Base-by-base conservation (phyloP, 1,140 invertebrate genomes). In the Danaus melanippus region DNA sequence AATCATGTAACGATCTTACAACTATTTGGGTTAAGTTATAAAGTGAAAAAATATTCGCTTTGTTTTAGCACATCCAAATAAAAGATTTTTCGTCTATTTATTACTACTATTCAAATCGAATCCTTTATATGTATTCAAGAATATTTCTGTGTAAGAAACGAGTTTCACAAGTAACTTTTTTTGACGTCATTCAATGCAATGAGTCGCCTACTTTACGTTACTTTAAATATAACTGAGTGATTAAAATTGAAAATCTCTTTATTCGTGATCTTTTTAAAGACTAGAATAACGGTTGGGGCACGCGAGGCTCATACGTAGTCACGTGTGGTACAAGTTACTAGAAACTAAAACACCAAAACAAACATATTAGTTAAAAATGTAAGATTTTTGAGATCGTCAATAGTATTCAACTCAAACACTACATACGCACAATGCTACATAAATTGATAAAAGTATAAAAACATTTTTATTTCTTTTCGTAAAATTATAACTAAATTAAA, bases 181-280 rank as follows among this genome's bases (percentile, higher is more conserved):
- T 51, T 46, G n/a, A 59, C 46, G 57, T 21, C 46, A 55, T 60
- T 60, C 45, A 60, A 60, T 60, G 52, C 58, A 60, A 46, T 48
- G 58, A 55, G 58, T 45, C 17, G 5, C 17, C 17, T 55, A 60
- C 46, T 55, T 63, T 63, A n/a, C n/a, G n/a, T n/a, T n/a, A n/a
- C n/a, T n/a, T n/a, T n/a, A n/a, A n/a, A n/a, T n/a, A n/a, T n/a
- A n/a, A n/a, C n/a, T n/a, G n/a, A n/a, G n/a, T n/a, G 53, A 52
- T 66, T 66, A 63, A 63, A 67, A 67, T 63, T 67, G 63, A 67
- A 67, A 63, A 63, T 64, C 57, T 62, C 59, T 67, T 62, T 58
- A 61, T 67, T 67, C 64, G 64, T 64, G 64, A 53, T 56, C 64
- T 59, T 62, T 63, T 67, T 67, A 67, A 63, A 60, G 60, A 60